Evolutionary conservation across 2,797 vertebrate genomes (phyloP).

Genomic region (Nannoperca obscura): DNA sequence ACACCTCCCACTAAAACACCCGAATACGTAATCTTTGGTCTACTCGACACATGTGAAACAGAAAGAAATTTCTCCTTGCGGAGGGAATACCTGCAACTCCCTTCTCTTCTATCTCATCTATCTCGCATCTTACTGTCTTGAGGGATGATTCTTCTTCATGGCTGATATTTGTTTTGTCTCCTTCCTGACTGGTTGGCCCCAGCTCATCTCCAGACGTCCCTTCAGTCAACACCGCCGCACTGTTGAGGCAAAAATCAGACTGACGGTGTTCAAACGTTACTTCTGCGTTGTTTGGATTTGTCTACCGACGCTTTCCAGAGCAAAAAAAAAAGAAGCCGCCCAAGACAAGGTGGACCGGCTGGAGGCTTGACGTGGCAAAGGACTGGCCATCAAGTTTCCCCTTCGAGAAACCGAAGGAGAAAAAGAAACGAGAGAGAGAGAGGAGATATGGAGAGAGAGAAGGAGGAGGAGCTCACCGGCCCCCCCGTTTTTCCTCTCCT

Average conservation of each 20-base stretch:
- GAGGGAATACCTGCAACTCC: conserved; percentile 57
- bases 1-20: conserved; percentile 30
- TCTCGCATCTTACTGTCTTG: conserved; percentile 26
- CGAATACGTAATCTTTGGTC: conserved; percentile 11
- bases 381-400: conserved; percentile 86
- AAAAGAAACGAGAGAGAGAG: conserved; percentile 78
- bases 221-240: neutral
- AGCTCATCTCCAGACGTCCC: conserved; percentile 20
- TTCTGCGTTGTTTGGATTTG: conserved; percentile 2
- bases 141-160: conserved; percentile 22
- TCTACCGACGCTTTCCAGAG: neutral
- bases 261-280: neutral
- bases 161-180: conserved; percentile 7
- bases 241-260: neutral
- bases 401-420: conserved; percentile 80
- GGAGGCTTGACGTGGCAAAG: conserved; percentile 96
- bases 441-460: conserved; percentile 81
- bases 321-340: conserved; percentile 13
- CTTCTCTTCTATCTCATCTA: conserved; percentile 26
- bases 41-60: conserved; percentile 11
- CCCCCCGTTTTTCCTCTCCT: conserved; percentile 75
- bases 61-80: conserved; percentile 5
- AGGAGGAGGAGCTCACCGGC: conserved; percentile 85
- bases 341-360: conserved; percentile 61
- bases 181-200: conserved; percentile 6